These are phyloP conservation scores for Ophion costatus DNA, from an alignment of 2,888 invertebrate genomes.

Conservation along the genomic window DNA sequence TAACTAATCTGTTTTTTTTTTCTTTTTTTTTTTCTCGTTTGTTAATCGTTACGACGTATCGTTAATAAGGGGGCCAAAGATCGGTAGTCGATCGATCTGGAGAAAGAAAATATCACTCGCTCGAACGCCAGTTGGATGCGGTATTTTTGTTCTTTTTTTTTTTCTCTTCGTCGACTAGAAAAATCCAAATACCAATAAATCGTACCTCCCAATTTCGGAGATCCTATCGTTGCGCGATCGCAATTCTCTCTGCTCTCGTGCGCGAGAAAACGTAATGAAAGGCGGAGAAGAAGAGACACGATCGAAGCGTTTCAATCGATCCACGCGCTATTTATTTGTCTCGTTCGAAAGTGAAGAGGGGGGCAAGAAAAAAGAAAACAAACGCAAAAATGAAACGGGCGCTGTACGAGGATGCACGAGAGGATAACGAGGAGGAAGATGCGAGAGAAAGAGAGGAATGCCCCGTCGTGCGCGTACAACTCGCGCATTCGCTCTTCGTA, in stretches of 20 bases:
- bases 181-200: conserved; percentile 37
- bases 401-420: conserved; percentile 26
- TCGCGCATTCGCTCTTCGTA: conserved; percentile 80
- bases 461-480: conserved; percentile 72
- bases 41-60: conserved; percentile 32
- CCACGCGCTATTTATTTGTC: conserved; percentile 11
- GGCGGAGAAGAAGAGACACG: neutral
- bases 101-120: conserved; percentile 42
- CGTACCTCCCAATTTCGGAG: conserved; percentile 22
- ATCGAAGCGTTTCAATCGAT: conserved; percentile 28
- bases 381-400: conserved; percentile 15
- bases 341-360: conserved; percentile 25
- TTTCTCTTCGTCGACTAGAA: conserved; percentile 33
- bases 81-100: conserved; percentile 53
- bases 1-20: conserved; percentile 1
- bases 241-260: conserved; percentile 54
- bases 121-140: conserved; percentile 47
- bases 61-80: conserved; percentile 49
- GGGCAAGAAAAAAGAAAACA: neutral
- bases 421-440: conserved; percentile 13
- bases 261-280: conserved; percentile 11
- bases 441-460: conserved; percentile 6
- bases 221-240: conserved; percentile 53
- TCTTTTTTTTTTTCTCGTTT: conserved; percentile 17
- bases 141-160: conserved; percentile 40